phyloP scores from a whole-genome alignment of 2,888 invertebrate genomes.

The Xiphydria camelus region DNA sequence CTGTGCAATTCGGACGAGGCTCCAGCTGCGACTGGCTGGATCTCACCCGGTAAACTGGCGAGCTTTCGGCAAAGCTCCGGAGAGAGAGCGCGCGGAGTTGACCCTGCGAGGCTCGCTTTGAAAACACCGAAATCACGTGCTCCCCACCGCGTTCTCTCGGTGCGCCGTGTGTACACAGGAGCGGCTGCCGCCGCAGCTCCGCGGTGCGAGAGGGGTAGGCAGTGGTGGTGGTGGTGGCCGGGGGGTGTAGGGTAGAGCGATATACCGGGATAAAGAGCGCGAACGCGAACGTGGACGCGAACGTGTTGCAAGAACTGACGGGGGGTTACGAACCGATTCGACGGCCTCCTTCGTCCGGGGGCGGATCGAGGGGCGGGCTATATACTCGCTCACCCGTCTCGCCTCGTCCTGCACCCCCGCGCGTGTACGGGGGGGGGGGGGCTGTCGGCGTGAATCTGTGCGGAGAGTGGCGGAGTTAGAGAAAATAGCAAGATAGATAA shows the following conservation, averaged over 20 bases:
- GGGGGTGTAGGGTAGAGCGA: not conserved
- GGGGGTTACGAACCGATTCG: constrained; percentile 42
- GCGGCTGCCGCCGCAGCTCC: constrained; percentile 1
- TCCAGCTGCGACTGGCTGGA: too few relatives aligned
- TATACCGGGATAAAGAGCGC: too few relatives aligned
- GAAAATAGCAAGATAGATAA: constrained; percentile 50
- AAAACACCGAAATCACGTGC: constrained; percentile 7
- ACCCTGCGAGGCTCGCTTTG: constrained; percentile 4
- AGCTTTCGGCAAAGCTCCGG: not conserved
- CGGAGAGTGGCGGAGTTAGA: constrained; percentile 35
- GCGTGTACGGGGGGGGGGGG: constrained; percentile 15
- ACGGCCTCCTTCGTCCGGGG: constrained; percentile 33
- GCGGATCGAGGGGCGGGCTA: constrained; percentile 39
- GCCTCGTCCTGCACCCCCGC: constrained; percentile 9
- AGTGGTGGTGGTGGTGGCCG: too few relatives aligned
- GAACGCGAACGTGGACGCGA: constrained; percentile 20
- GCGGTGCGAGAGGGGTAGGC: too few relatives aligned
- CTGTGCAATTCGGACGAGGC: too few relatives aligned
- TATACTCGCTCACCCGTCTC: constrained; percentile 25
- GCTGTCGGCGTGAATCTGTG: constrained; percentile 18
- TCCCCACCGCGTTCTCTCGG: not conserved
- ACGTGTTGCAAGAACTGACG: constrained; percentile 35
- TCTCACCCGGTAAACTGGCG: not conserved
- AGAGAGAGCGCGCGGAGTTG: constrained; percentile 1
- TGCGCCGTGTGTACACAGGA: not conserved